Conservation (phyloP, 2,113 vertebrate species). For the Uria aalge region DNA sequence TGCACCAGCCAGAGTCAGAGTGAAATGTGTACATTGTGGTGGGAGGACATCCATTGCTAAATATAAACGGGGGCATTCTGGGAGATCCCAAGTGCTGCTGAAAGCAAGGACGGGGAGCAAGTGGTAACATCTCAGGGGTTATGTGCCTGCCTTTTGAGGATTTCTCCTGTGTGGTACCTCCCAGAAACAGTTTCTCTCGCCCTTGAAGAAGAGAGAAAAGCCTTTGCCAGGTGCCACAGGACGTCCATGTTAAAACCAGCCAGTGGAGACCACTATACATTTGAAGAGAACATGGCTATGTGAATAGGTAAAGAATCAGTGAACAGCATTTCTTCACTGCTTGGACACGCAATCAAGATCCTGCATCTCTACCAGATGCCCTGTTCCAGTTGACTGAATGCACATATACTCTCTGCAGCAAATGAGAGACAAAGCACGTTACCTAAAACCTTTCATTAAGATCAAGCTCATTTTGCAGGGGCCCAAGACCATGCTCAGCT, state of each 20-base stretch:
- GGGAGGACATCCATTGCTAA: background rate
- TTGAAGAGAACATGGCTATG: background rate
- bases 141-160: background rate
- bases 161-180: background rate
- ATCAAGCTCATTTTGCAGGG: background rate
- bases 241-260: background rate
- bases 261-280: fast-evolving
- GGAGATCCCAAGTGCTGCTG: background rate
- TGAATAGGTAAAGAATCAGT: background rate
- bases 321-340: background rate
- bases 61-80: background rate
- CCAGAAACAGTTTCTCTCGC: background rate
- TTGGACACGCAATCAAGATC: background rate
- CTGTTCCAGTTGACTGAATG: background rate
- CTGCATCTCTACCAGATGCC: background rate
- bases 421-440: background rate
- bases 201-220: background rate
- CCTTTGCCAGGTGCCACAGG: background rate
- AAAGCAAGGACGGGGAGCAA: background rate
- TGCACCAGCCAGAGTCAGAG: background rate
- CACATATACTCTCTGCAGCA: background rate
- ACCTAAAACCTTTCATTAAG: background rate
- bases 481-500: background rate
- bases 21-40: background rate
- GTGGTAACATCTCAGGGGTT: background rate